phyloP scores from a whole-genome alignment of 1,140 invertebrate species.

The Andricus grossulariae region DNA sequence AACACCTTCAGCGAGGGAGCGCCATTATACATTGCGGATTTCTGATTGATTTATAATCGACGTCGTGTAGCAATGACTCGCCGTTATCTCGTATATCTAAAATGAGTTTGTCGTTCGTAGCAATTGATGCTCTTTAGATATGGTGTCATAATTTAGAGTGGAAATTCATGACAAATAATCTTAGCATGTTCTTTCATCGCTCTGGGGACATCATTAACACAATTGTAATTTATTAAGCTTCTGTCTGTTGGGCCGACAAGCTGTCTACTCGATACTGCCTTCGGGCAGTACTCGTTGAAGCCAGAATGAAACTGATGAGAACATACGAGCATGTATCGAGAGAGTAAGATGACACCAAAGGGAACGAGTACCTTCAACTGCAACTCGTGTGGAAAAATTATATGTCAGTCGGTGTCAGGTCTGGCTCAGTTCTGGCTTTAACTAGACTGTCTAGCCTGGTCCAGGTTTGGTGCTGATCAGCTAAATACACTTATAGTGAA shows the following conservation, averaged over 20 bases:
- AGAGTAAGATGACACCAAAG: constrained; percentile 34
- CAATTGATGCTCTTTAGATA: constrained; percentile 36
- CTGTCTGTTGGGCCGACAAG: constrained; percentile 63
- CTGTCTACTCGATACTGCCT: constrained; percentile 54
- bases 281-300: constrained; percentile 55
- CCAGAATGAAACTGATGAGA: constrained; percentile 44
- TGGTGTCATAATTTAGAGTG: constrained; percentile 50
- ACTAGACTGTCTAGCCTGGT: too few relatives aligned
- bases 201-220: constrained; percentile 70
- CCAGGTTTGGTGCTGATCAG: too few relatives aligned
- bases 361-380: constrained; percentile 40
- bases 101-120: constrained; percentile 14
- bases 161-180: constrained; percentile 61
- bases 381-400: background rate
- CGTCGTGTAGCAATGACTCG: constrained; percentile 34
- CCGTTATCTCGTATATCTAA: constrained; percentile 29
- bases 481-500: too few relatives aligned
- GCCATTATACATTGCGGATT: constrained; percentile 4
- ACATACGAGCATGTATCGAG: constrained; percentile 41
- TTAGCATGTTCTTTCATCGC: constrained; percentile 54
- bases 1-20: constrained; percentile 37
- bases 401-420: too few relatives aligned
- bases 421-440: too few relatives aligned
- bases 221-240: constrained; percentile 71
- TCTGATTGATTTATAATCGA: constrained; percentile 46